Percentiles rank a stretch among this genome's conserved stretches.
Evolutionary conservation across 2,113 vertebrate species (phyloP).

Genomic region (Nettapus auritus): DNA sequence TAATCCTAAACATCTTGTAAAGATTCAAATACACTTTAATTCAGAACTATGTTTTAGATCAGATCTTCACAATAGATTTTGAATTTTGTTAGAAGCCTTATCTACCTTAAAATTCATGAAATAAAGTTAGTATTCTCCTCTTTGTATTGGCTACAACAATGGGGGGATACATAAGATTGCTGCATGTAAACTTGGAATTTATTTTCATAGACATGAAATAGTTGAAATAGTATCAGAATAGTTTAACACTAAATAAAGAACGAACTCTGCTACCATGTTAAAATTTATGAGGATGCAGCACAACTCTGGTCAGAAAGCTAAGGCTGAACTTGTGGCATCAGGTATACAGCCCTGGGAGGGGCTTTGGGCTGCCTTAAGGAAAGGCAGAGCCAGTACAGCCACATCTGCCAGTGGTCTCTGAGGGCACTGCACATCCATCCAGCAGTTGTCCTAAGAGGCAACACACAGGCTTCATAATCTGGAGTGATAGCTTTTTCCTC

Average conservation of each 20-base stretch:
- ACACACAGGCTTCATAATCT: neutral
- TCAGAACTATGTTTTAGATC: neutral
- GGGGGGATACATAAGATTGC: neutral
- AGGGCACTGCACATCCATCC: neutral
- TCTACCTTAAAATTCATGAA: neutral
- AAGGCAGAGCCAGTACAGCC: fast-evolving
- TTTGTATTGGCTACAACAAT: neutral
- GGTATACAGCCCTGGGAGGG: fast-evolving
- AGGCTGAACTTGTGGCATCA: neutral
- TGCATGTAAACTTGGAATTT: neutral
- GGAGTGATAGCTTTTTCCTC: neutral
- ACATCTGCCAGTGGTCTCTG: fast-evolving
- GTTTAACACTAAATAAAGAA: neutral
- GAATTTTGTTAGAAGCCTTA: neutral
- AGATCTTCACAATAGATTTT: constrained; percentile 24
- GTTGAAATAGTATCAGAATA: neutral
- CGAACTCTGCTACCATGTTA: neutral
- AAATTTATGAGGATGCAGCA: neutral
- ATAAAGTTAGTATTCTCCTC: neutral
- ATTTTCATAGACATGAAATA: neutral
- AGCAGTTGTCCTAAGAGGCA: neutral
- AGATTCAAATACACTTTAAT: constrained; percentile 23
- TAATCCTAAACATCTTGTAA: constrained; percentile 4
- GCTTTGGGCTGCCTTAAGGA: neutral
- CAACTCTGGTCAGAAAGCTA: neutral